Evolutionary conservation across 2,113 vertebrate genomes (phyloP).

Genomic region (Pluvialis apricaria): DNA sequence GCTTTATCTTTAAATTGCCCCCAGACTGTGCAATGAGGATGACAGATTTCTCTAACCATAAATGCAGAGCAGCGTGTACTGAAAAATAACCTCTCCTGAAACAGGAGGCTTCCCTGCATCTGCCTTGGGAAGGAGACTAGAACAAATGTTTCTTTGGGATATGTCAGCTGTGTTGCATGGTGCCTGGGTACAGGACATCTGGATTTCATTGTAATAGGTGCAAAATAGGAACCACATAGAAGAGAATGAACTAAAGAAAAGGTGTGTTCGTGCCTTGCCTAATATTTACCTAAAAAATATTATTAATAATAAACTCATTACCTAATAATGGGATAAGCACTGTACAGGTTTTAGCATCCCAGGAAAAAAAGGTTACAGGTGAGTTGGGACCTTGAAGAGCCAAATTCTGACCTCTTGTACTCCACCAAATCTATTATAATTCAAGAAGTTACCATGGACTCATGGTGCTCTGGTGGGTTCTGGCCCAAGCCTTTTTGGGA

Average conservation of each 20-base stretch:
- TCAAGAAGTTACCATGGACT: not conserved
- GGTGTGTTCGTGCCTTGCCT: not conserved
- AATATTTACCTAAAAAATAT: not conserved
- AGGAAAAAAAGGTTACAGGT: not conserved
- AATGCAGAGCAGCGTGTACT: not conserved
- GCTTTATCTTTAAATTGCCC: not conserved
- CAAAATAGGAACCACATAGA: not conserved
- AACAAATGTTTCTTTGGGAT: not conserved
- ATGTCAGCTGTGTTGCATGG: not conserved
- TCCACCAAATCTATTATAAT: not conserved
- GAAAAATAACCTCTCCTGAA: not conserved
- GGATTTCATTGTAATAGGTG: not conserved
- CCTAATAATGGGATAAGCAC: not conserved
- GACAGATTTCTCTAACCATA: not conserved
- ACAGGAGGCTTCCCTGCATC: not conserved
- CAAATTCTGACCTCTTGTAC: not conserved
- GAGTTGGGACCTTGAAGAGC: not conserved
- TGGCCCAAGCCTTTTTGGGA: not conserved
- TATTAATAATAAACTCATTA: not conserved
- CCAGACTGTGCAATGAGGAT: not conserved
- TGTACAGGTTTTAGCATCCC: not conserved
- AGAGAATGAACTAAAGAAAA: not conserved
- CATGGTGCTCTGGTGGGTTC: rapidly evolving
- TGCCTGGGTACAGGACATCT: not conserved
- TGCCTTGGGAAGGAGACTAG: not conserved